These are phyloP conservation scores for Oophaga sylvatica DNA, from an alignment of 2,797 vertebrate species.

Conservation along the genomic window DNA sequence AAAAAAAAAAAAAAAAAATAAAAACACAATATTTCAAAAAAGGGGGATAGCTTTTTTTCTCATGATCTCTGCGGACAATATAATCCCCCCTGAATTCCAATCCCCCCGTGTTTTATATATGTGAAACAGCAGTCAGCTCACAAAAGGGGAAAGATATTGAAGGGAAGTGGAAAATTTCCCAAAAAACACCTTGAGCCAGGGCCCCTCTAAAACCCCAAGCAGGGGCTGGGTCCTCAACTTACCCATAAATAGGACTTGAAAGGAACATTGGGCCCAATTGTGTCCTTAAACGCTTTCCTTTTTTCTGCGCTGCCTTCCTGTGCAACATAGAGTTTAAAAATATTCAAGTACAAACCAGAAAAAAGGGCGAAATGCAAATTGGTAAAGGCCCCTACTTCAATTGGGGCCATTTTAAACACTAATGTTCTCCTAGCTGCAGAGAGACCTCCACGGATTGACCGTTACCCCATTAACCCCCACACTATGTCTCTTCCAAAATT, in stretches of 20 bases:
- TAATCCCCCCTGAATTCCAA: constrained; percentile 62
- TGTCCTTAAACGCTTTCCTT: not conserved
- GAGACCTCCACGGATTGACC: not conserved
- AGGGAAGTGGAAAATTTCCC: constrained; percentile 74
- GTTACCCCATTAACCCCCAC: not conserved
- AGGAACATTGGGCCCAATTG: not conserved
- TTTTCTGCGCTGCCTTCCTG: constrained; percentile 5
- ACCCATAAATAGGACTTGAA: constrained; percentile 14
- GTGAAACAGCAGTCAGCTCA: constrained; percentile 68
- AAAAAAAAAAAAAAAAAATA: not conserved
- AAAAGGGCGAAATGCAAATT: not conserved
- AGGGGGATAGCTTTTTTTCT: constrained; percentile 68
- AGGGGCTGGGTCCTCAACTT: constrained; percentile 12
- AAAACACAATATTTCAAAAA: constrained; percentile 40
- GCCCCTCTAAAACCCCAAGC: constrained; percentile 65
- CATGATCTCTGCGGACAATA: constrained; percentile 60
- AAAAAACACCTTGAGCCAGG: constrained; percentile 76
- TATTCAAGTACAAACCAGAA: not conserved
- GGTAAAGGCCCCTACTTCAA: not conserved
- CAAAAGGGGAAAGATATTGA: constrained; percentile 67
- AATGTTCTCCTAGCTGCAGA: not conserved
- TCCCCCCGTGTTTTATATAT: constrained; percentile 74
- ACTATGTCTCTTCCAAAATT: not conserved
- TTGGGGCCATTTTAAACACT: not conserved
- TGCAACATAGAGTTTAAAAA: not conserved